A percentile compares a stretch with the other conserved stretches of the same genome.
Conservation (phyloP, 2,797 vertebrate genomes). For the Babyrousa celebensis region DNA sequence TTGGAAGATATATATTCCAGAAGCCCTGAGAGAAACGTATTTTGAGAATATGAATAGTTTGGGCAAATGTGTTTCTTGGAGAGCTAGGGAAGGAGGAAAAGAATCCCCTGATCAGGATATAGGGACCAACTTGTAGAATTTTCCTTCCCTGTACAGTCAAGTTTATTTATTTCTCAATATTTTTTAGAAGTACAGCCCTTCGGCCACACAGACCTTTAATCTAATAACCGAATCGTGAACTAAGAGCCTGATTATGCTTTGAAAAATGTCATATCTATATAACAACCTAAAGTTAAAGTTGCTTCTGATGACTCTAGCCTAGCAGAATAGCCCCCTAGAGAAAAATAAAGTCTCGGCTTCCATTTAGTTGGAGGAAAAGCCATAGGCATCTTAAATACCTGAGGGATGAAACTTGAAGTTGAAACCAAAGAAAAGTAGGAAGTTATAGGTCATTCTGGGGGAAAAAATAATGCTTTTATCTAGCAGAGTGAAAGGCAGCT, state of each 20-base stretch:
- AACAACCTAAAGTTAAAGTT: constrained; percentile 59
- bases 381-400: constrained; percentile 34
- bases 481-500: neutral
- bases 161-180: constrained; percentile 39
- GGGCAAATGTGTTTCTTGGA: neutral
- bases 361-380: constrained; percentile 11
- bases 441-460: neutral
- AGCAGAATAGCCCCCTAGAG: constrained; percentile 54
- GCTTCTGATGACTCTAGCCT: constrained; percentile 3
- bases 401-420: constrained; percentile 60
- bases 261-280: constrained; percentile 47
- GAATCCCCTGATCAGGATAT: neutral
- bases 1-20: neutral
- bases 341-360: constrained; percentile 59
- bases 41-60: neutral
- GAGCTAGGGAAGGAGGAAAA: neutral
- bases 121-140: neutral
- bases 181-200: constrained; percentile 38
- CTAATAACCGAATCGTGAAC: constrained; percentile 10
- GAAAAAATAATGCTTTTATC: neutral
- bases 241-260: neutral
- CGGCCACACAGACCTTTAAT: constrained; percentile 28
- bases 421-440: constrained; percentile 58
- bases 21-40: neutral
- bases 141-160: constrained; percentile 8